Base-by-base conservation (phyloP, 2,113 vertebrate species). In the Cettia cetti region DNA sequence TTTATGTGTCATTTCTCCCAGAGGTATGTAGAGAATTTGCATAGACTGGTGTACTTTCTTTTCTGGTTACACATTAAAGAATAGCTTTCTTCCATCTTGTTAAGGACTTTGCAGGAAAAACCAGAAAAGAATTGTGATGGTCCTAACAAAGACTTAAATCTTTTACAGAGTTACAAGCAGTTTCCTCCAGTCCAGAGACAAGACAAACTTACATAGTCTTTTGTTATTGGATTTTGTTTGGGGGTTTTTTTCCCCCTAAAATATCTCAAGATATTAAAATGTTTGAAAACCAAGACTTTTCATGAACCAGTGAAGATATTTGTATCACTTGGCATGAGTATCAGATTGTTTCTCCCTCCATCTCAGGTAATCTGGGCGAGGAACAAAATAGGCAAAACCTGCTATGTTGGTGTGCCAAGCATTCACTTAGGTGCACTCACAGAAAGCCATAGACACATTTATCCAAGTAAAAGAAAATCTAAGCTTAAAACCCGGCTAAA, bases 321-420 rank as follows among this genome's bases (percentile, higher is more conserved):
- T 52, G 11, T 64, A 7, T 47, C 9, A 0, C 16, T 49, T 86
- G 75, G 35, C 40, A 53, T 7, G 13, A 40, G 11, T 18, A 61
- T 13, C 30, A 44, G 12, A 19, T 77, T 45, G n/a, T 80, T 92
- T 86, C 50, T 76, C 17, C 17, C 7, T 35, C 44, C 7, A 30
- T 23, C 66, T 72, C 66, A 9, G 40, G 20, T 65, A 60, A 65
- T 40, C 40, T 39, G 42, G 44, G 33, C 30, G 63, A 70, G 47
- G n/a, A 83, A 70, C 5, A 42, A 75, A 83, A 47, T 3, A 81
- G 60, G 15, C 17, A 70, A 68, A 72, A 47, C 33, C 45, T 47
- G 28, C 16, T 72, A 33, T 17, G 22, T 1, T 0, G 0, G 26
- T 15, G 14, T 69, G 59, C 44, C 39, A n/a, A 23, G 44, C 1